Evolutionary conservation across 2,113 vertebrate genomes (phyloP), one percentile per base, ranked within the genome.

Genomic region (Hyla sarda): DNA sequence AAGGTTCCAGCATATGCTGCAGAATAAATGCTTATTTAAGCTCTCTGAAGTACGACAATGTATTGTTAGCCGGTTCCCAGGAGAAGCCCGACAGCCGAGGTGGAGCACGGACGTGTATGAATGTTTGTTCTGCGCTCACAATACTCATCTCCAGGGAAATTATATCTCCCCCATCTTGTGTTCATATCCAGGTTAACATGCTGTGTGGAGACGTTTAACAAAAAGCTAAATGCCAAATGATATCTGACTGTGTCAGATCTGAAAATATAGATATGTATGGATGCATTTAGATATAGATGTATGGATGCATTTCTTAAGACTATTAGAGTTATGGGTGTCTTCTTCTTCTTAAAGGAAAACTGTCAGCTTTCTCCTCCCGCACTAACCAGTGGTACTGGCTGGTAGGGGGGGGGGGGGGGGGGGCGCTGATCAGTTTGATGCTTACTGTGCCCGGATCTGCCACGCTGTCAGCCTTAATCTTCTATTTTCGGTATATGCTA

Each of bases 91-190:
- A 77, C 75, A 32, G 75, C 75, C 16, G 50, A 52, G 28, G 50
- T 77, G 50, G 25, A 28, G 75, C 19, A 77, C 19, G 34, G 28
- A 34, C 48, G 19, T 19, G 47, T 56, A 11, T 32, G 17, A 28
- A 54, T 77, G 75, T 77, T 80, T 80, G 54, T 80, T 80, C 77
- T 80, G 54, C 21, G 52, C 56, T 23, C 23, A 12, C 37, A 80
- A 60, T 80, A 17, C 32, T 62, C 77, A 62, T 80, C 77, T 80
- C 77, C 41, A 12, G 77, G 56, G 56, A 62, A 56, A 45, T 60
- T 28, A 62, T 34, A 80, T 62, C 77, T 58, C 32, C 19, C 52
- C 13, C 32, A 80, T 60, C 52, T 58, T 80, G 32, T 80, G 54
- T 62, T 60, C 45, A 60, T 11, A 12, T 41, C 56, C 54, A 80